Evolutionary conservation across 2,888 invertebrate genomes (phyloP).

Genomic region (Andricus curvator): DNA sequence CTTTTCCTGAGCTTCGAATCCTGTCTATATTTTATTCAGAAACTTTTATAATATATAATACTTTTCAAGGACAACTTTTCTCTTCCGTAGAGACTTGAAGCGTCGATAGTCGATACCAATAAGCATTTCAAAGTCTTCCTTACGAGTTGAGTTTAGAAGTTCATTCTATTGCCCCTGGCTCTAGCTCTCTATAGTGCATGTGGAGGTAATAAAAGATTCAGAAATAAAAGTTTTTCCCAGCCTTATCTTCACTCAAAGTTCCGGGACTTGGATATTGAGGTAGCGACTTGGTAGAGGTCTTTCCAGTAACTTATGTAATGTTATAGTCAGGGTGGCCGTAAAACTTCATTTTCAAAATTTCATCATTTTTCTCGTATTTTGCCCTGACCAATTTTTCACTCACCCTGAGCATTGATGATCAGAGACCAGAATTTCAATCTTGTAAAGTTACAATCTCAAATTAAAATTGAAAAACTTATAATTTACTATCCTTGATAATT

Average conservation of each 20-base stretch:
- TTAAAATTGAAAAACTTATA: too few species aligned
- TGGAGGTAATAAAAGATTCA: not conserved
- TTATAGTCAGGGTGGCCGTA: not conserved
- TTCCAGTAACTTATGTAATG: conserved; percentile 1
- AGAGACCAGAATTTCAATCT: too few species aligned
- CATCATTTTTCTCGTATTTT: too few species aligned
- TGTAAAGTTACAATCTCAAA: too few species aligned
- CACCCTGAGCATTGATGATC: too few species aligned
- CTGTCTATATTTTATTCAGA: not conserved
- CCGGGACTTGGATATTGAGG: not conserved
- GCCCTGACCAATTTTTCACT: too few species aligned
- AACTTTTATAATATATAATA: conserved; percentile 13
- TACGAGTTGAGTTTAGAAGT: conserved; percentile 16
- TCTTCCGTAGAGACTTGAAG: not conserved
- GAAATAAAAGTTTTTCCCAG: conserved; percentile 11
- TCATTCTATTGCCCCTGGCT: conserved; percentile 1
- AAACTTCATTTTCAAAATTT: too few species aligned
- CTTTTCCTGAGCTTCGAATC: too few species aligned
- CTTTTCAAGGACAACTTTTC: conserved; percentile 30
- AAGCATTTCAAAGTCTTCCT: conserved; percentile 33
- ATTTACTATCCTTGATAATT: too few species aligned
- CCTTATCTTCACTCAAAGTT: not conserved
- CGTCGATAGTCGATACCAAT: conserved; percentile 3
- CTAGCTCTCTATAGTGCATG: not conserved
- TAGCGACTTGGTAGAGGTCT: not conserved